Percentiles rank a stretch among this genome's conserved stretches.
phyloP scores from a whole-genome alignment of 2,888 invertebrate species.

The Tachystola acroxantha region DNA sequence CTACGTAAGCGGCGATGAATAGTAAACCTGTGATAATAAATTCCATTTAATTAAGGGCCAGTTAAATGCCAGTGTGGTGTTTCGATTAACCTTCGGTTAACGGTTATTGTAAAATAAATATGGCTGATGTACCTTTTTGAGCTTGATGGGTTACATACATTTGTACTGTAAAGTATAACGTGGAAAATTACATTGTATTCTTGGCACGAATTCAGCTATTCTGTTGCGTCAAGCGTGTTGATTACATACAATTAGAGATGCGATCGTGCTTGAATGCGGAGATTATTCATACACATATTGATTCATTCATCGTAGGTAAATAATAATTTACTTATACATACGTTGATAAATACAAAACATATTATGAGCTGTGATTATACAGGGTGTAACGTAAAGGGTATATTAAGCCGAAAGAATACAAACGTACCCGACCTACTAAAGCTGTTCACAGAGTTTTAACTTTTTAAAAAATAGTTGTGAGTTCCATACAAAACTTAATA shows the following conservation, averaged over 20 bases:
- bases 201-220: slow-evolving; percentile 16
- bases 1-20: slow-evolving; percentile 17
- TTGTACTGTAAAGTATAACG: slow-evolving; percentile 4
- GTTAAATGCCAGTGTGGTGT: slow-evolving; percentile 36
- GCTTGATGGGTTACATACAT: background rate
- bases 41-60: slow-evolving; percentile 36
- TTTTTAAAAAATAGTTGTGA: too few species aligned
- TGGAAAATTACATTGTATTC: slow-evolving; percentile 22
- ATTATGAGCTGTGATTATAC: too few species aligned
- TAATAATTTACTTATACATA: too few species aligned
- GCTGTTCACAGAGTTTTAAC: too few species aligned
- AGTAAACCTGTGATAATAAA: slow-evolving; percentile 28
- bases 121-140: slow-evolving; percentile 17
- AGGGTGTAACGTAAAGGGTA: too few species aligned
- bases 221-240: slow-evolving; percentile 4
- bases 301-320: background rate
- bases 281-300: background rate
- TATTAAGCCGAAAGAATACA: too few species aligned
- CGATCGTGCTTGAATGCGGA: background rate
- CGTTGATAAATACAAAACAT: too few species aligned
- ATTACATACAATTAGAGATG: slow-evolving; percentile 1
- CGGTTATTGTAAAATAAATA: slow-evolving; percentile 15
- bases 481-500: too few species aligned
- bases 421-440: too few species aligned
- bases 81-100: slow-evolving; percentile 34